Percentiles rank a stretch among this genome's conserved stretches.
Conservation (phyloP, 2,113 vertebrate species). For the Sturnira hondurensis region DNA sequence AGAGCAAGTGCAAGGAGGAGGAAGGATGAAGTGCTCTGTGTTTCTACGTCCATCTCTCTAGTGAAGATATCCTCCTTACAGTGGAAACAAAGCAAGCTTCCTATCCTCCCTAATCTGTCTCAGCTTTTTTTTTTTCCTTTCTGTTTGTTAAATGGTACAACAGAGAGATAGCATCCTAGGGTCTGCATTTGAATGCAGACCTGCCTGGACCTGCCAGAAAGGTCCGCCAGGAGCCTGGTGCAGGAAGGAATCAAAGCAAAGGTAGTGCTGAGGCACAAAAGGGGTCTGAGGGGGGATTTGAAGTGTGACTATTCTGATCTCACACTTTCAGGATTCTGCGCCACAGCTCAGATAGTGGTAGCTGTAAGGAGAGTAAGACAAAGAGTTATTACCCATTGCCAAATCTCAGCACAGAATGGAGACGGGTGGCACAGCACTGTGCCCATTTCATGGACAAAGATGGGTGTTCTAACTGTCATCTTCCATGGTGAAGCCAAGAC, state of each 20-base stretch:
- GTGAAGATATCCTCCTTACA: not conserved
- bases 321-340: not conserved
- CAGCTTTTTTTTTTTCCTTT: not conserved
- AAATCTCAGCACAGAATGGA: not conserved
- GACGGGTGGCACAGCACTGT: not conserved
- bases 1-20: fast-evolving
- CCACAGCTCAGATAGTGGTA: not conserved
- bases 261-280: not conserved
- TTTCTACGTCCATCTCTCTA: not conserved
- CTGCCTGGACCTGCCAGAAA: not conserved
- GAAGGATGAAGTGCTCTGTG: fast-evolving
- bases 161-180: not conserved
- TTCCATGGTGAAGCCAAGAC: not conserved
- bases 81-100: not conserved
- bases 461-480: not conserved
- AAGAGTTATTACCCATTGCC: not conserved
- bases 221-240: not conserved
- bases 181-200: not conserved
- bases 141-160: not conserved
- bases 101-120: not conserved
- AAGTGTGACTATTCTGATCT: not conserved
- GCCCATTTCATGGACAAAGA: not conserved
- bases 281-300: not conserved
- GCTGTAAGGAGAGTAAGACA: not conserved
- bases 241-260: not conserved